These are phyloP conservation scores for Vicugna pacos DNA, from an alignment of 2,113 vertebrate species.

Conservation along the genomic window DNA sequence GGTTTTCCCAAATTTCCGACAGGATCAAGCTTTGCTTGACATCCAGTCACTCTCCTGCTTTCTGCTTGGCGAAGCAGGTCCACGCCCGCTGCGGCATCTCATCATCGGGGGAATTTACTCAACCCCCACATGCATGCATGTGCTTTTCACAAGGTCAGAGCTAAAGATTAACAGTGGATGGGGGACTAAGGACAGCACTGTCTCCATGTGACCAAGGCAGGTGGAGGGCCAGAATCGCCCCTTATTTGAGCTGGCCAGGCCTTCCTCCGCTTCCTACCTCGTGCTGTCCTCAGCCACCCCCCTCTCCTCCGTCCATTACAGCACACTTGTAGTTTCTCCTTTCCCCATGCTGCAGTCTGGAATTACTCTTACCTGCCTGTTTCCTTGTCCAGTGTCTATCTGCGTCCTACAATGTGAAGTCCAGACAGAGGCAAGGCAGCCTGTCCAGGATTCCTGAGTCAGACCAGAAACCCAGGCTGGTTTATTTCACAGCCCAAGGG, in stretches of 20 bases:
- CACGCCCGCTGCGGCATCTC: background rate
- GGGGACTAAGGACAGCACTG: background rate
- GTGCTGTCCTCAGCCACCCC: accelerated
- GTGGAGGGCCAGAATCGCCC: accelerated
- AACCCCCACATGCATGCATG: accelerated
- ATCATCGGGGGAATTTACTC: background rate
- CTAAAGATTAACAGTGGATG: background rate
- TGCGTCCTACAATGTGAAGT: background rate
- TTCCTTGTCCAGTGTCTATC: background rate
- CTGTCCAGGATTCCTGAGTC: background rate
- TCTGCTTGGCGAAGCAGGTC: slow-evolving; percentile 28
- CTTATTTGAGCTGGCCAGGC: background rate
- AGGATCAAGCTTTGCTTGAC: slow-evolving; percentile 6
- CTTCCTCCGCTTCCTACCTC: background rate
- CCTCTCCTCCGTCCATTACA: background rate
- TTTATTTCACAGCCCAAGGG: background rate
- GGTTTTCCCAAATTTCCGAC: background rate
- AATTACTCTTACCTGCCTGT: background rate
- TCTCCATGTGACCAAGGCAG: accelerated
- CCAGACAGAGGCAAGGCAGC: background rate
- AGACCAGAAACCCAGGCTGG: background rate
- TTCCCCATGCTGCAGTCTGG: background rate
- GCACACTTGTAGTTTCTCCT: background rate
- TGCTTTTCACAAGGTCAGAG: background rate
- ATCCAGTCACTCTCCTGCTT: background rate